Conservation (phyloP, 2,113 vertebrate species). For the Oriolus oriolus region DNA sequence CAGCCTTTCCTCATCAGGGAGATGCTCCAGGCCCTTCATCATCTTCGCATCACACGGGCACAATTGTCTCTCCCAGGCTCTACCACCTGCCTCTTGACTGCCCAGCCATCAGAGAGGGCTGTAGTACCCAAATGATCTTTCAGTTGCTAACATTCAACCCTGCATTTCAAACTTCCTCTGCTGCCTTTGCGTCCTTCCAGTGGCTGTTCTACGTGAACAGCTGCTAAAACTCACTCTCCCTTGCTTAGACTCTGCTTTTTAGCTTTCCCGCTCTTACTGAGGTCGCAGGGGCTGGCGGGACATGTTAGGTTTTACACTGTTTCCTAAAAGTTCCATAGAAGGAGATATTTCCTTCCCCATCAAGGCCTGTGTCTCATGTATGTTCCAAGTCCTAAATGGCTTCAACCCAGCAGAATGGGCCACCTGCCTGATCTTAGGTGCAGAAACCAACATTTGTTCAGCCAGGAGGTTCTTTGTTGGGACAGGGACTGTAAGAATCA, state of each 20-base stretch:
- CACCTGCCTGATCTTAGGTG: neutral
- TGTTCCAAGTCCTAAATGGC: neutral
- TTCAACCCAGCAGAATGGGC: neutral
- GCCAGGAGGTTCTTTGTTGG: neutral
- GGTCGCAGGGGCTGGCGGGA: neutral
- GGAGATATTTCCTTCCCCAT: neutral
- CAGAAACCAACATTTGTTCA: neutral
- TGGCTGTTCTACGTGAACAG: neutral
- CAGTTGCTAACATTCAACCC: neutral
- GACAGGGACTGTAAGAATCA: neutral
- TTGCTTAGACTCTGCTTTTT: neutral
- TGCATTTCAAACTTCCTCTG: neutral
- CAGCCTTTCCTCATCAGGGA: fast-evolving
- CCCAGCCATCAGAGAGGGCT: neutral
- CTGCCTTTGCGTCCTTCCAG: neutral
- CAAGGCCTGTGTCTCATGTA: neutral
- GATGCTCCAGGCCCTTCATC: neutral
- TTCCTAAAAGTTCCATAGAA: neutral
- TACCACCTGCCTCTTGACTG: neutral
- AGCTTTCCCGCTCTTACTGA: neutral
- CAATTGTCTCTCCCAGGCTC: neutral
- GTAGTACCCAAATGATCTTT: neutral
- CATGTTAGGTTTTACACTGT: neutral
- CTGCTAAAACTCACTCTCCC: neutral
- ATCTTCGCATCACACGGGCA: neutral